A percentile compares a stretch with the other conserved stretches of the same genome.
These are phyloP conservation scores for Dasysyrphus albostriatus DNA, from an alignment of 2,888 invertebrate genomes.

Conservation along the genomic window DNA sequence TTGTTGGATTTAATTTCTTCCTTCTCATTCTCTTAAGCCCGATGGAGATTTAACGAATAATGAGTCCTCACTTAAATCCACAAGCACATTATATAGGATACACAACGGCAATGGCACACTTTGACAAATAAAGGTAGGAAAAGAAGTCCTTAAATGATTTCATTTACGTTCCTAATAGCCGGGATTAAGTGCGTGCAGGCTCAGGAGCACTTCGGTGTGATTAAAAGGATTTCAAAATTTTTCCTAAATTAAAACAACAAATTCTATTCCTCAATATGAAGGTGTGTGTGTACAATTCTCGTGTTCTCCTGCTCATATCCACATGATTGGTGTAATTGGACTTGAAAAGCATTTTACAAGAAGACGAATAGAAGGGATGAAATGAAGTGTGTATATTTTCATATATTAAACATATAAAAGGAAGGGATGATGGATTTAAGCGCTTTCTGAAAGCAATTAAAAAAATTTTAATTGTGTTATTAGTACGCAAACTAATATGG, in stretches of 20 bases:
- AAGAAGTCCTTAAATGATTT: conserved; percentile 69
- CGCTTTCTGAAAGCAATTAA: conserved; percentile 60
- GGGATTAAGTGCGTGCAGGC: conserved; percentile 72
- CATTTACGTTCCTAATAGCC: conserved; percentile 75
- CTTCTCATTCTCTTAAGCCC: conserved; percentile 44
- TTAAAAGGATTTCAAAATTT: conserved; percentile 73
- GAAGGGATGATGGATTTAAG: conserved; percentile 43
- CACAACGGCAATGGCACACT: conserved; percentile 41
- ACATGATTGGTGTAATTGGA: conserved; percentile 75
- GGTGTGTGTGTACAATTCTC: not conserved
- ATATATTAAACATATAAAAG: conserved; percentile 35
- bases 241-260: conserved; percentile 68
- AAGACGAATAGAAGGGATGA: conserved; percentile 55
- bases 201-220: conserved; percentile 72
- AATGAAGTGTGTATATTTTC: conserved; percentile 70
- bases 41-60: conserved; percentile 66
- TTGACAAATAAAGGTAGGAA: conserved; percentile 62
- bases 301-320: conserved; percentile 58
- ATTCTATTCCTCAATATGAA: conserved; percentile 7
- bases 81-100: conserved; percentile 31
- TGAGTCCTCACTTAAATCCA: conserved; percentile 72
- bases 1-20: conserved; percentile 75
- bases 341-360: conserved; percentile 52
- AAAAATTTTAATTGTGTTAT: conserved; percentile 58
- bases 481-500: conserved; percentile 40